Base-by-base conservation (phyloP, 1,140 invertebrate genomes). In the Steinernema feltiae region DNA sequence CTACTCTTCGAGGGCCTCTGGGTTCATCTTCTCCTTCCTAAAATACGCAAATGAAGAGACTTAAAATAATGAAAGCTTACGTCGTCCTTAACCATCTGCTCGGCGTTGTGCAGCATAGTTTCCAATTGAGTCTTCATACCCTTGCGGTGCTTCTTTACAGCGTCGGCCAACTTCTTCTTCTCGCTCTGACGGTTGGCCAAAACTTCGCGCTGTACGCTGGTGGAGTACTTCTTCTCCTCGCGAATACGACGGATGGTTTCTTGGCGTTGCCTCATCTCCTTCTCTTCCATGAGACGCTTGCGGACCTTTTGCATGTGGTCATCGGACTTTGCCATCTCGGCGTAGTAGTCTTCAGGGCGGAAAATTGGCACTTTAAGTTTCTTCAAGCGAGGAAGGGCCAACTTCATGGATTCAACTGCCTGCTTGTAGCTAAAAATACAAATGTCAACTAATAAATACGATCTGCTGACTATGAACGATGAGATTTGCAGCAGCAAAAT, bases 271-370 rank as follows among this genome's bases (percentile, higher is more conserved):
- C 92, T 91, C 12, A 91, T 90, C 12, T 90, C 89, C 84, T 98
- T 92, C 85, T 95, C 94, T 63, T 92, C 90, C 87, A 94, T 89
- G 0, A 98, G 85, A 83, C 92, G 92, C 83, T 92, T 89, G 70
- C 94, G 90, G 0, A 98, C 90, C 87, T 95, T 97, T 84, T 97
- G 93, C 97, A 99, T 99, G 80, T 99, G 97, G 48, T 91, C 90
- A 88, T 99, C 97, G 70, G 93, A 90, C 87, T 99, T 99, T 0
- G 94, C 94, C 97, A 99, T 99, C 90, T 99, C 93, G 0, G 96
- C 97, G 89, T 97, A 98, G 88, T 97, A 99, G 88, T 98, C 96
- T 32, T 94, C 92, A 0, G 97, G 97, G 1, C 84, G 80, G 29
- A 80, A 70, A 27, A 84, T 76, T 30, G 79, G 76, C 24, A 85